Evolutionary conservation across 1,140 invertebrate genomes (phyloP).

Genomic region (Probaryconus sp.): DNA sequence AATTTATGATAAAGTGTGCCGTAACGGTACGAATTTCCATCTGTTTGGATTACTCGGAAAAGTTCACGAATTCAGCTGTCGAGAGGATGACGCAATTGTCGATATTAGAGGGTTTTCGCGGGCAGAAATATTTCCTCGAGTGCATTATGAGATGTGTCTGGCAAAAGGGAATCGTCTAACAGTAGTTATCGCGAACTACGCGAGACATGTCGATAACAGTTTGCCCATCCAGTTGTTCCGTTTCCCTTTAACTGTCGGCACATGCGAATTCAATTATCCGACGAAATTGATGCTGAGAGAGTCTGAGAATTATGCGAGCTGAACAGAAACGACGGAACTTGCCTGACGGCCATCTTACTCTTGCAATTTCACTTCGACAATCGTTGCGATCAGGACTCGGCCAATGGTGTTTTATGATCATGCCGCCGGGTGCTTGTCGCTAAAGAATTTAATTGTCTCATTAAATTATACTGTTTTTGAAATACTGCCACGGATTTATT

Average conservation of each 20-base stretch:
- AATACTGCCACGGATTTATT: slow-evolving; percentile 22
- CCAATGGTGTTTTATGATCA: slow-evolving; percentile 16
- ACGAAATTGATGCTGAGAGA: slow-evolving; percentile 45
- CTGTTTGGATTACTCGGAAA: slow-evolving; percentile 2
- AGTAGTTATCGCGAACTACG: slow-evolving; percentile 33
- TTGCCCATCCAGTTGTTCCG: slow-evolving; percentile 60
- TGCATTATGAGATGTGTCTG: slow-evolving; percentile 14
- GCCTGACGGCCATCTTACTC: slow-evolving; percentile 41
- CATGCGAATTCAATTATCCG: slow-evolving; percentile 68
- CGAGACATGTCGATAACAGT: slow-evolving; percentile 69
- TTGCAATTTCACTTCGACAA: slow-evolving; percentile 1
- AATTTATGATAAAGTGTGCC: not conserved
- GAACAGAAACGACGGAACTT: slow-evolving; percentile 46
- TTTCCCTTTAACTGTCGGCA: slow-evolving; percentile 55
- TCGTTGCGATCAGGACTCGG: not conserved
- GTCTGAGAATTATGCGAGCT: slow-evolving; percentile 58
- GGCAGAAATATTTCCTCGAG: not conserved
- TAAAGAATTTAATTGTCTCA: too few relatives aligned
- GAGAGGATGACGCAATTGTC: not conserved
- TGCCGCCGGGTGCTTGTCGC: slow-evolving; percentile 5
- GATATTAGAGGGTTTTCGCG: slow-evolving; percentile 15
- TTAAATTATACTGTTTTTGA: too few relatives aligned
- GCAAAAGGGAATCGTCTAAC: slow-evolving; percentile 32
- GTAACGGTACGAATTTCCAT: not conserved
- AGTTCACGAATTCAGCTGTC: slow-evolving; percentile 15